These are phyloP conservation scores for Pseudanteris insignis DNA, from an alignment of 2,888 invertebrate species.

Conservation along the genomic window DNA sequence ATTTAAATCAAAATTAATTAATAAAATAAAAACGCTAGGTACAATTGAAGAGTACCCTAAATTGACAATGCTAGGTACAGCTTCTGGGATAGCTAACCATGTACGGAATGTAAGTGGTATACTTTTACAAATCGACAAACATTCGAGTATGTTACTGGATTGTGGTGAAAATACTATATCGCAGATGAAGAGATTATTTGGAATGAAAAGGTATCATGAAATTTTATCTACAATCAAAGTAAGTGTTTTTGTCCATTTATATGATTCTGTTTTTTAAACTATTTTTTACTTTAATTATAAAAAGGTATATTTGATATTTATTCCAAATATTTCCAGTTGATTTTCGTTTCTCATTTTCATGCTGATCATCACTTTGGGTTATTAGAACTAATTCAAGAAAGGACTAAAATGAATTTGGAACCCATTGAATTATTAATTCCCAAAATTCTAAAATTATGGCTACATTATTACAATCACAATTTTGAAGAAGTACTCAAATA, in stretches of 20 bases:
- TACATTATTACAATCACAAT: constrained; percentile 76
- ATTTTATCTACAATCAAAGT: constrained; percentile 69
- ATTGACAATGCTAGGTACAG: background rate
- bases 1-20: background rate
- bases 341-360: constrained; percentile 95
- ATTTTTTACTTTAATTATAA: too few species aligned
- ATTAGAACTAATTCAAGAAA: constrained; percentile 77
- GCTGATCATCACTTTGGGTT: constrained; percentile 96
- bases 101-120: constrained; percentile 87
- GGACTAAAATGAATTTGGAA: constrained; percentile 62
- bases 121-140: constrained; percentile 68
- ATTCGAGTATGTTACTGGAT: constrained; percentile 82
- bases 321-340: constrained; percentile 71
- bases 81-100: background rate
- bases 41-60: background rate
- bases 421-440: constrained; percentile 78
- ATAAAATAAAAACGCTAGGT: background rate
- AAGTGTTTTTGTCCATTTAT: background rate
- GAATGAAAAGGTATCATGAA: constrained; percentile 71
- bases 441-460: constrained; percentile 78
- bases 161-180: constrained; percentile 95
- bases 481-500: constrained; percentile 75
- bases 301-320: too few species aligned
- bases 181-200: constrained; percentile 87
- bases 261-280: too few species aligned